These are phyloP conservation scores for Celastrina argiolus DNA, from an alignment of 2,888 invertebrate genomes.

Conservation along the genomic window DNA sequence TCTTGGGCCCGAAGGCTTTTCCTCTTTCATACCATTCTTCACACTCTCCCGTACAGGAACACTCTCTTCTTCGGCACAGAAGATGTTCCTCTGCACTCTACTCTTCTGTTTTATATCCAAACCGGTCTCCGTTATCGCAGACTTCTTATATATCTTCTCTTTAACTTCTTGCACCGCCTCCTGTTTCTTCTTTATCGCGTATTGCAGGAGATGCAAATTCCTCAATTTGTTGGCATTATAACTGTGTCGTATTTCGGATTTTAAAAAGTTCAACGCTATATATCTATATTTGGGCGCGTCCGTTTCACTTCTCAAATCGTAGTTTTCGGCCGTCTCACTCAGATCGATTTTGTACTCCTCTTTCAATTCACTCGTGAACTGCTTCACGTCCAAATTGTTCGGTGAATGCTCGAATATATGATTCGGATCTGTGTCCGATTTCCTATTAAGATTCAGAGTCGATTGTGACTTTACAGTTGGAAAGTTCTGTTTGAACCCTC, in stretches of 20 bases:
- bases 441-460: slow-evolving; percentile 52
- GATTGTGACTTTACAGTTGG: slow-evolving; percentile 52
- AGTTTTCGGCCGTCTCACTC: slow-evolving; percentile 70
- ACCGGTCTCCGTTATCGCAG: slow-evolving; percentile 53
- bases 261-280: slow-evolving; percentile 70
- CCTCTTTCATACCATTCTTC: slow-evolving; percentile 59
- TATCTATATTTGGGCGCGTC: slow-evolving; percentile 65
- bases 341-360: slow-evolving; percentile 66
- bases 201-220: slow-evolving; percentile 82
- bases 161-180: slow-evolving; percentile 79
- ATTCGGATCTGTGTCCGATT: slow-evolving; percentile 49
- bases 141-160: slow-evolving; percentile 66
- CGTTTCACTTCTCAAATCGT: slow-evolving; percentile 60
- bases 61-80: slow-evolving; percentile 52
- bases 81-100: slow-evolving; percentile 58
- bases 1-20: slow-evolving; percentile 55
- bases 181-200: slow-evolving; percentile 82
- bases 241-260: slow-evolving; percentile 82
- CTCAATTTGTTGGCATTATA: slow-evolving; percentile 85
- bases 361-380: slow-evolving; percentile 51
- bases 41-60: slow-evolving; percentile 44
- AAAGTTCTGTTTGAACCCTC: slow-evolving; percentile 60
- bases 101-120: slow-evolving; percentile 48
- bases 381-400: slow-evolving; percentile 59
- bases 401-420: slow-evolving; percentile 69